Percentiles rank a stretch among this genome's conserved stretches.
phyloP scores from a whole-genome alignment of 2,113 vertebrate genomes.

The Lophotis ruficrista region DNA sequence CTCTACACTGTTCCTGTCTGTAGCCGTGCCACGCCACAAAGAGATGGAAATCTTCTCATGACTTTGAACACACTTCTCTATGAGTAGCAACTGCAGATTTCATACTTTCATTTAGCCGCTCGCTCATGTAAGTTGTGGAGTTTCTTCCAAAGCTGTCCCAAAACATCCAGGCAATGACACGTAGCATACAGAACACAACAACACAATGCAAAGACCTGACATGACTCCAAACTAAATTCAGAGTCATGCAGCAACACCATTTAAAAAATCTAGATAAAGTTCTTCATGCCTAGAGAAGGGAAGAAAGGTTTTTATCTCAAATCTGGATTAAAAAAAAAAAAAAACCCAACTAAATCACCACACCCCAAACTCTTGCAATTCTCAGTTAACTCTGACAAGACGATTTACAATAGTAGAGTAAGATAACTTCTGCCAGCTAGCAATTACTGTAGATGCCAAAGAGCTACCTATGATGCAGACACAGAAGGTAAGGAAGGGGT shows the following conservation, averaged over 20 bases:
- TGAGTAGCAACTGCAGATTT: rapidly evolving
- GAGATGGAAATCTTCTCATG: rapidly evolving
- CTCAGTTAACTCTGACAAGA: neutral
- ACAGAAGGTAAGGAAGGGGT: neutral
- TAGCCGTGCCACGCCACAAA: rapidly evolving
- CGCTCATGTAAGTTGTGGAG: rapidly evolving
- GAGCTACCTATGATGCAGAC: neutral
- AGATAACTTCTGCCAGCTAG: neutral
- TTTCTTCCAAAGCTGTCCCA: neutral
- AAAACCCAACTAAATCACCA: rapidly evolving
- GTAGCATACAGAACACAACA: rapidly evolving
- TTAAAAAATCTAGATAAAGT: neutral
- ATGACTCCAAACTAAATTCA: neutral
- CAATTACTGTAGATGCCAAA: neutral
- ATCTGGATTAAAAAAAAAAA: neutral
- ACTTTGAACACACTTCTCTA: neutral
- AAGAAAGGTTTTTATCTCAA: neutral
- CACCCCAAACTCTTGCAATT: neutral
- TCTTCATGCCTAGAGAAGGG: neutral
- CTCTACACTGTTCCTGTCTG: rapidly evolving
- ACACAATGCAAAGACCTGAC: neutral
- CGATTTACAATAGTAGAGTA: neutral
- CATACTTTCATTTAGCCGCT: neutral
- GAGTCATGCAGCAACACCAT: neutral
- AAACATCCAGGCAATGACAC: neutral